A percentile compares a stretch with the other conserved stretches of the same genome.
These are phyloP conservation scores for Rhynchonycteris naso DNA, from an alignment of 2,797 vertebrate genomes.

Conservation along the genomic window DNA sequence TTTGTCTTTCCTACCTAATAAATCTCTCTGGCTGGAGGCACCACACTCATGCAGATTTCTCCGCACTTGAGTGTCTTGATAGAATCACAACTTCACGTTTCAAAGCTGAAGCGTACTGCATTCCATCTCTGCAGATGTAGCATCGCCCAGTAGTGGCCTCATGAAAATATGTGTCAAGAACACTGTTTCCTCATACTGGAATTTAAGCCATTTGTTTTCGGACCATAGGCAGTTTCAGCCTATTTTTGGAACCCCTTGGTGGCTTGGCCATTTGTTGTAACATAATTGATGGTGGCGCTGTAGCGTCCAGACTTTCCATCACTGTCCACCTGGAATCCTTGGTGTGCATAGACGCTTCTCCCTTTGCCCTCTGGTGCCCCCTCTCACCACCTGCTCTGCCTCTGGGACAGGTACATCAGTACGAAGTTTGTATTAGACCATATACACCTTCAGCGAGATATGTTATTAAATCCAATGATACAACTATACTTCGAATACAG, in stretches of 20 bases:
- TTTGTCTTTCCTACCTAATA: slow-evolving; percentile 85
- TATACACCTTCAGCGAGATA: neutral
- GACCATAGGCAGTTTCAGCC: slow-evolving; percentile 90
- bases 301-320: slow-evolving; percentile 98
- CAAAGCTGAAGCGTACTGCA: slow-evolving; percentile 80
- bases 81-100: slow-evolving; percentile 83
- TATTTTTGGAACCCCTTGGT: slow-evolving; percentile 96
- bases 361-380: slow-evolving; percentile 9
- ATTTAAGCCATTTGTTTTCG: slow-evolving; percentile 96
- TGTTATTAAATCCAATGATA: neutral
- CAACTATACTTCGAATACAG: neutral
- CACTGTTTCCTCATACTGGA: slow-evolving; percentile 90
- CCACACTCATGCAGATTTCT: slow-evolving; percentile 85
- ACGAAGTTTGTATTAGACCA: neutral
- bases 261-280: slow-evolving; percentile 92
- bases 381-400: slow-evolving; percentile 37
- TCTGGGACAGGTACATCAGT: slow-evolving; percentile 61
- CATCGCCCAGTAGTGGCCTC: slow-evolving; percentile 83
- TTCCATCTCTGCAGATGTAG: slow-evolving; percentile 83
- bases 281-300: slow-evolving; percentile 96
- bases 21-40: slow-evolving; percentile 85
- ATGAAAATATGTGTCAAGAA: slow-evolving; percentile 90
- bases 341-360: slow-evolving; percentile 86
- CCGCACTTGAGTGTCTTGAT: slow-evolving; percentile 81
- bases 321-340: slow-evolving; percentile 93